Conservation (phyloP, 2,797 vertebrate species). For the Erethizon dorsatum region DNA sequence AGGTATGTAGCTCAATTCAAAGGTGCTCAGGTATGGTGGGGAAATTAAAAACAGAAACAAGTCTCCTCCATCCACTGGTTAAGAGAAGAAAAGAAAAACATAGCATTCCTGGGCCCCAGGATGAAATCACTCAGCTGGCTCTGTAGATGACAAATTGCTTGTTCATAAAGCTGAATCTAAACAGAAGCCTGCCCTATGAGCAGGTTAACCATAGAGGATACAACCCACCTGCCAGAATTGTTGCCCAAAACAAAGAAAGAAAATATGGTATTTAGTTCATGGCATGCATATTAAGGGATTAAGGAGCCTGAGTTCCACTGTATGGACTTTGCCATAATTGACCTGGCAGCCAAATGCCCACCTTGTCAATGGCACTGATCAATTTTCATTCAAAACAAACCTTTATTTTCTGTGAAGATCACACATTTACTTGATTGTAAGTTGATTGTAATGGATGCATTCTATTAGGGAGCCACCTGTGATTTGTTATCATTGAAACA, state of each 20-base stretch:
- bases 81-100: background rate
- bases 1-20: background rate
- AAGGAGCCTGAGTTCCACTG: background rate
- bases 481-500: background rate
- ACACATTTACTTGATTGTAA: background rate
- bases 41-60: background rate
- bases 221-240: background rate
- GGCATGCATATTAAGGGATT: background rate
- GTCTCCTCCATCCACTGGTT: background rate
- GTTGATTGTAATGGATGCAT: background rate
- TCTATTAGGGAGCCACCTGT: background rate
- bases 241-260: background rate
- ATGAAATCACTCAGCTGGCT: background rate
- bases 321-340: background rate
- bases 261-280: no score
- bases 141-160: background rate
- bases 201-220: background rate
- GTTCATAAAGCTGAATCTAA: background rate
- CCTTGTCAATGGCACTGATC: background rate
- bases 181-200: background rate
- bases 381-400: background rate
- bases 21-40: background rate
- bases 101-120: rapidly evolving
- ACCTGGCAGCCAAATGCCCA: background rate
- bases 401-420: background rate